A percentile compares a stretch with the other conserved stretches of the same genome.
Conservation (phyloP, 2,113 vertebrate genomes). For the Apus apus region DNA sequence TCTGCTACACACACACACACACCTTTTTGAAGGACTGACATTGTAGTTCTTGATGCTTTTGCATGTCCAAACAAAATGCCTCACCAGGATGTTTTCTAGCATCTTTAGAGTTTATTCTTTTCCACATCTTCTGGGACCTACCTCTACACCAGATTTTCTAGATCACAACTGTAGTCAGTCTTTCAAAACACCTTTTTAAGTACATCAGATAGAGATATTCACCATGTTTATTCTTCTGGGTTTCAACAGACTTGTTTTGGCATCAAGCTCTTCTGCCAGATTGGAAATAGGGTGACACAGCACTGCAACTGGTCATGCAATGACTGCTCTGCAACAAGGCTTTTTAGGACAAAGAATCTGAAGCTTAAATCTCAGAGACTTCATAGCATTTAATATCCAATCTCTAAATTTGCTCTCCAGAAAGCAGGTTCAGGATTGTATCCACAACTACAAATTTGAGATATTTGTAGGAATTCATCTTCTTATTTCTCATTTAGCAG, state of each 20-base stretch:
- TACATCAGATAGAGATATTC: neutral
- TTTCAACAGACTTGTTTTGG: neutral
- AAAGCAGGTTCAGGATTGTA: neutral
- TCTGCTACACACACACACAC: neutral
- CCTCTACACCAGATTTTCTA: neutral
- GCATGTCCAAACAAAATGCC: neutral
- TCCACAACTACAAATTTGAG: neutral
- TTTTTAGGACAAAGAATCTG: neutral
- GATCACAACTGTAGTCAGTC: neutral
- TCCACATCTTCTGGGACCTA: neutral
- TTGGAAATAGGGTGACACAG: neutral
- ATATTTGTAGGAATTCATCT: neutral
- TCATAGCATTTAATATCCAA: neutral
- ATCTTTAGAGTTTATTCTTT: neutral
- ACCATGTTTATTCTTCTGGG: neutral
- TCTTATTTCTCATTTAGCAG: neutral
- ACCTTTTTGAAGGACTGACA: neutral
- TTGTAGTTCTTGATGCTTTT: neutral
- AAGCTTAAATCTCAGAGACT: neutral
- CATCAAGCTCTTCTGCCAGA: neutral
- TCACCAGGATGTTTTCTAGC: neutral
- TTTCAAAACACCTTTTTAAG: neutral
- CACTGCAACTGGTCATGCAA: rapidly evolving
- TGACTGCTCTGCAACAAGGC: neutral
- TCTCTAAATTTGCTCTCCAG: neutral